Conservation (phyloP, 2,797 vertebrate species). For the Diplodus sargus region DNA sequence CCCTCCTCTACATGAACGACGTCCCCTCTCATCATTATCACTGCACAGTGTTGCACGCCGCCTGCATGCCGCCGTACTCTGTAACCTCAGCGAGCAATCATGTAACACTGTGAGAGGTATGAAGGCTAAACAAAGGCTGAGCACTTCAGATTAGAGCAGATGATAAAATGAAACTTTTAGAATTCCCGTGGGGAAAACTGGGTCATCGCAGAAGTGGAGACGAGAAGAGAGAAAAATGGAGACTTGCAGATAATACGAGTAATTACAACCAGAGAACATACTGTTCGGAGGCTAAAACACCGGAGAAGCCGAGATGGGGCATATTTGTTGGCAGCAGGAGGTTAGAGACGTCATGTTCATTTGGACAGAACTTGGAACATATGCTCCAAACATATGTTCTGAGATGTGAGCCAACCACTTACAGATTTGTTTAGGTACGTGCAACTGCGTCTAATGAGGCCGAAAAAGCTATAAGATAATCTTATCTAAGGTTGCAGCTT, state of each 20-base stretch:
- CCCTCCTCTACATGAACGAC: neutral
- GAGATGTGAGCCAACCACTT: neutral
- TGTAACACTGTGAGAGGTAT: slow-evolving; percentile 40
- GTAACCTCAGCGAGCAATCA: neutral
- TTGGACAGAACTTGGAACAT: slow-evolving; percentile 28
- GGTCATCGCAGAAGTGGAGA: slow-evolving; percentile 50
- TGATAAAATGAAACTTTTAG: slow-evolving; percentile 73
- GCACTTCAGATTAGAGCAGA: slow-evolving; percentile 61
- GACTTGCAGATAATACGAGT: slow-evolving; percentile 48
- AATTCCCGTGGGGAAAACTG: slow-evolving; percentile 56
- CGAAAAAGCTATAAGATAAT: slow-evolving; percentile 6
- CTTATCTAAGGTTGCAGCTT: slow-evolving; percentile 10
- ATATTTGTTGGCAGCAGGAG: slow-evolving; percentile 21
- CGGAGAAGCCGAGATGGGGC: neutral
- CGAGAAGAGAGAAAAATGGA: slow-evolving; percentile 44
- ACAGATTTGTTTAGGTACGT: slow-evolving; percentile 17
- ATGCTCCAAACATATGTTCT: slow-evolving; percentile 29
- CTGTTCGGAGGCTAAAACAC: slow-evolving; percentile 1
- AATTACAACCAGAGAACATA: slow-evolving; percentile 51
- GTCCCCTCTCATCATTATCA: slow-evolving; percentile 16
- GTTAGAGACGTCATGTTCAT: slow-evolving; percentile 14
- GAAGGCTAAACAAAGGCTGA: slow-evolving; percentile 52
- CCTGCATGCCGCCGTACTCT: neutral
- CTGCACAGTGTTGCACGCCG: neutral
- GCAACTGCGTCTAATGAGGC: neutral